Base-by-base conservation (phyloP, 2,797 vertebrate genomes). In the Chloroceryle amazona region DNA sequence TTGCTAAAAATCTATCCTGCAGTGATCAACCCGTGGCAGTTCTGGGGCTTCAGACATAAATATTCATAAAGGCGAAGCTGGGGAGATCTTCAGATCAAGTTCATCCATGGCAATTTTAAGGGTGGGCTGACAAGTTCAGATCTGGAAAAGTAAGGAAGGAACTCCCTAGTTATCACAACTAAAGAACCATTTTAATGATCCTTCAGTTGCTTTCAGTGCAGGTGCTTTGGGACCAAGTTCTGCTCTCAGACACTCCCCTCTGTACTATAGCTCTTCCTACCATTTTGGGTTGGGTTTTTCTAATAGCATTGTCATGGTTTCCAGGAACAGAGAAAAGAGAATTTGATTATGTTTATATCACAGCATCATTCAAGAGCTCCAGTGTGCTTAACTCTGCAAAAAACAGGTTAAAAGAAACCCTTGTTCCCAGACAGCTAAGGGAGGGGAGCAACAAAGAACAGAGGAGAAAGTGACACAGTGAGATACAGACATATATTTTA, bases 341-440 rank as follows among this genome's bases (percentile, higher is more conserved):
- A 96, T 95, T 82, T 65, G 78, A 89, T 96, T 94, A 73, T 71
- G 25, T 87, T 82, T 89, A 16, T 65, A 71, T 93, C 66, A 28
- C n/a, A 81, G 41, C 63, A 76, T 89, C 83, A 65, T 73, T 95
- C 67, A 70, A 67, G 61, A 55, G 19, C 63, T 79, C 52, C 37
- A 9, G 21, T 92, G 72, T 86, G 81, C 68, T 91, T 86, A 95
- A 87, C 73, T 89, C 62, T 81, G 62, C 60, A 82, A 81, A 81
- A 90, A 89, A 15, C 18, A 33, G 31, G 65, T 91, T 55, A 88
- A 76, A 74, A 94, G 47, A 90, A 78, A 12, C 33, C 84, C 33
- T 86, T 3, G 23, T 88, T 86, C 73, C 33, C 52, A 61, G 71
- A 26, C 19, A 85, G 63, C 67, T 70, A 42, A 67, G 52, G 78